Base-by-base conservation (phyloP, 2,888 invertebrate species). In the Cosmia trapezina region DNA sequence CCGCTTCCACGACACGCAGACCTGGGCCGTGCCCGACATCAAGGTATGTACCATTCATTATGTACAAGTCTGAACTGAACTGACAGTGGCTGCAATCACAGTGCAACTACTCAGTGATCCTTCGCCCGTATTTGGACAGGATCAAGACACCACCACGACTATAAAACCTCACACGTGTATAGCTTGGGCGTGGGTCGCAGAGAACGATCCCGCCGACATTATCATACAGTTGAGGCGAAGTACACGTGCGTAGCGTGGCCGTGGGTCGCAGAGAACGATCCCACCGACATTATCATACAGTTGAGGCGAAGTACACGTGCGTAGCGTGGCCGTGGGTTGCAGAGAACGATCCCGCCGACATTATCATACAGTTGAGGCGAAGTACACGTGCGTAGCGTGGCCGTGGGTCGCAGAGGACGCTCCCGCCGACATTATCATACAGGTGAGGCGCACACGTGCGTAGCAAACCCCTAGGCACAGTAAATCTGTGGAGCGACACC, bases 21-120 rank as follows among this genome's bases (percentile, higher is more conserved):
- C 75, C 37, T 86, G 87, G 87, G 74, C 74, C 19, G 49, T 73
- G 57, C 76, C 80, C n/a, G 78, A 80, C 45, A 73, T 82, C 14
- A 81, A 72, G 72, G 74, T 73, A 47, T n/a, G 78, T 56, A 19
- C 0, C 37, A 4, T n/a, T 41, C 41, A 7, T 41, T 41, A 41
- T 1, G 41, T 41, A 41, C 41, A 41, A 41, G 45, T 45, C n/a
- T 43, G 6, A 17, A 65, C n/a, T 66, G n/a, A 33, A n/a, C n/a
- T 64, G 28, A 41, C 41, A 41, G 8, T 41, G 41, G 41, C 41
- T 41, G 5, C 41, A 41, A 41, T 8, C 41, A 41, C 41, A 41
- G 7, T 41, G 41, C 7, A 7, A 41, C 41, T 41, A 8, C 41
- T 41, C 41, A 41, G 41, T 41, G 41, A 7, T 8, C 41, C 7